These are phyloP conservation scores for Scleropages formosus DNA, from an alignment of 2,797 vertebrate genomes.

Conservation along the genomic window DNA sequence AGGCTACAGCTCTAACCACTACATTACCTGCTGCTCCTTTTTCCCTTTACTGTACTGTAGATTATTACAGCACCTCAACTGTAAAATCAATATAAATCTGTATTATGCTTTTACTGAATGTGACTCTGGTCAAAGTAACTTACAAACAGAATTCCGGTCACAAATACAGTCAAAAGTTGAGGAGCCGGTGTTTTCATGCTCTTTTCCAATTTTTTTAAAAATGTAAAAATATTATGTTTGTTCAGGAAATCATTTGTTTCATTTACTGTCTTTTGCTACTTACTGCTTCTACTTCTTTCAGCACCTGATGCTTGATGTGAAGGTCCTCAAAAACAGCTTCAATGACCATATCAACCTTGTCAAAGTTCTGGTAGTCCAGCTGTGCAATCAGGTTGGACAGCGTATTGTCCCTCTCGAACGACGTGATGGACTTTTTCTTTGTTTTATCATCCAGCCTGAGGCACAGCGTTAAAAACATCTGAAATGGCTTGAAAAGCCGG, in stretches of 20 bases:
- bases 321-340: conserved; percentile 97
- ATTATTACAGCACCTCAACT: no score
- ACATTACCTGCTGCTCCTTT: no score
- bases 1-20: no score
- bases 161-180: no score
- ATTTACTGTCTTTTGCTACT: conserved; percentile 54
- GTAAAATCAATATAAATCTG: no score
- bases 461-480: neutral
- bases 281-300: conserved; percentile 91
- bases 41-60: no score
- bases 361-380: conserved; percentile 85
- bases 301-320: conserved; percentile 84
- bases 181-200: no score
- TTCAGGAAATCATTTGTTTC: neutral
- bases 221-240: neutral
- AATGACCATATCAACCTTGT: conserved; percentile 90
- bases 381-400: conserved; percentile 78
- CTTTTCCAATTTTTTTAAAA: no score
- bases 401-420: conserved; percentile 86
- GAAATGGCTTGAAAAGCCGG: neutral
- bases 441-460: conserved; percentile 84
- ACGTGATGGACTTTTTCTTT: conserved; percentile 84
- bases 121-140: no score
- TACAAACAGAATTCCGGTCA: no score
- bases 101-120: no score